Percentiles rank a stretch among this genome's conserved stretches.
Evolutionary conservation across 2,888 invertebrate species (phyloP).

Genomic region (Drosophila demipolita): DNA sequence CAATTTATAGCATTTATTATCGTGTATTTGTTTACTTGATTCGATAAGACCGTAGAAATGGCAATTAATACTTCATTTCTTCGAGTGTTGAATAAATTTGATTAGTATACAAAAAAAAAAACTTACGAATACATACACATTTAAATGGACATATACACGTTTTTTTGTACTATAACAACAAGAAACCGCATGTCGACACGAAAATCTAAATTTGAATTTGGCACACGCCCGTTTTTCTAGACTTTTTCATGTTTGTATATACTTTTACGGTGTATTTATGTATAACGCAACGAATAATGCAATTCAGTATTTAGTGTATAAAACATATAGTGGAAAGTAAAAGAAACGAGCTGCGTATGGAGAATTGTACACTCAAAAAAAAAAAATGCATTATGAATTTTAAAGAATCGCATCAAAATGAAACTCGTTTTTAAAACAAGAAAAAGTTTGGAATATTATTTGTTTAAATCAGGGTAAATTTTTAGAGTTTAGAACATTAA

Average conservation of each 20-base stretch:
- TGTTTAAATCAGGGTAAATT: not conserved
- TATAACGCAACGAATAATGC: not conserved
- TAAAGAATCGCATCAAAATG: not conserved
- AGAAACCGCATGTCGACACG: slow-evolving; percentile 51
- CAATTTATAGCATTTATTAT: slow-evolving; percentile 7
- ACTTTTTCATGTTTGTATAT: slow-evolving; percentile 17
- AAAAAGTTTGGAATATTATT: not conserved
- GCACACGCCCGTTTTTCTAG: slow-evolving; percentile 52
- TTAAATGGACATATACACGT: not conserved
- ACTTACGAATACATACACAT: slow-evolving; percentile 21
- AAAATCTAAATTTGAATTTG: slow-evolving; percentile 64
- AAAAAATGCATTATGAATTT: not conserved
- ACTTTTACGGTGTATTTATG: not conserved
- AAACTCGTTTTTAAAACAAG: not conserved
- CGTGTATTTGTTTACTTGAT: not conserved
- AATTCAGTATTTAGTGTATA: not conserved
- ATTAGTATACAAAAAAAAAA: slow-evolving; percentile 21
- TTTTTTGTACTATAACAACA: slow-evolving; percentile 9
- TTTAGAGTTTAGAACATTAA: not conserved
- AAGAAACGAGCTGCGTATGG: not conserved
- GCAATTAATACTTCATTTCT: not conserved
- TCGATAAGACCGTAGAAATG: slow-evolving; percentile 9
- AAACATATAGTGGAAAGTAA: not conserved
- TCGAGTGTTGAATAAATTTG: slow-evolving; percentile 6
- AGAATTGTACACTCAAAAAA: not conserved